Percentiles rank a stretch among this genome's conserved stretches.
Evolutionary conservation across 2,888 invertebrate genomes (phyloP).

Genomic region (Frankliniella fusca): DNA sequence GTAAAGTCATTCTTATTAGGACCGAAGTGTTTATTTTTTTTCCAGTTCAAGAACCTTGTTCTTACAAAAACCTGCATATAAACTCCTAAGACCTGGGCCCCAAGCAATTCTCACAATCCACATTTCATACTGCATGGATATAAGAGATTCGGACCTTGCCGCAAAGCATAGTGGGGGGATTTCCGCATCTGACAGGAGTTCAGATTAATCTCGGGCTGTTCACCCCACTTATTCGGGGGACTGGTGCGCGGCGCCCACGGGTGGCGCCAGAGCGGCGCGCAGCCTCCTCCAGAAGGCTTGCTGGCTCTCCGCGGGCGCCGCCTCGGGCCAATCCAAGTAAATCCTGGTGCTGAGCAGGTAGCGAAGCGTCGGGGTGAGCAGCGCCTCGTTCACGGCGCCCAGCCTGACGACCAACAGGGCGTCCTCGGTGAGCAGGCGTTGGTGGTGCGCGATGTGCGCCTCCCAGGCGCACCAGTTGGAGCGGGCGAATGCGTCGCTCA

Average conservation of each 20-base stretch:
- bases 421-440: conserved; percentile 58
- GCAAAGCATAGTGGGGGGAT: too few species aligned
- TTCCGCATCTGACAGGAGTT: too few species aligned
- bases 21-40: too few species aligned
- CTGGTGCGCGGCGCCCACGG: neutral
- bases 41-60: too few species aligned
- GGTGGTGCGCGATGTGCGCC: conserved; percentile 63
- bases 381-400: conserved; percentile 55
- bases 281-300: neutral
- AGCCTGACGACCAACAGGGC: conserved; percentile 60
- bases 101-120: too few species aligned
- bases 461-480: conserved; percentile 72
- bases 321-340: conserved; percentile 55
- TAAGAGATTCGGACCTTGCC: too few species aligned
- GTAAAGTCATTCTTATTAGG: too few species aligned
- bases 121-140: too few species aligned
- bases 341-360: conserved; percentile 61
- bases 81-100: too few species aligned
- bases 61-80: too few species aligned
- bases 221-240: neutral
- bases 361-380: conserved; percentile 58
- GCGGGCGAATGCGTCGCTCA: conserved; percentile 64
- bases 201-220: neutral
- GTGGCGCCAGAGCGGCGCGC: neutral
- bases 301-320: neutral